phyloP scores from a whole-genome alignment of 1,140 invertebrate species.

The Anthonomus grandis region DNA sequence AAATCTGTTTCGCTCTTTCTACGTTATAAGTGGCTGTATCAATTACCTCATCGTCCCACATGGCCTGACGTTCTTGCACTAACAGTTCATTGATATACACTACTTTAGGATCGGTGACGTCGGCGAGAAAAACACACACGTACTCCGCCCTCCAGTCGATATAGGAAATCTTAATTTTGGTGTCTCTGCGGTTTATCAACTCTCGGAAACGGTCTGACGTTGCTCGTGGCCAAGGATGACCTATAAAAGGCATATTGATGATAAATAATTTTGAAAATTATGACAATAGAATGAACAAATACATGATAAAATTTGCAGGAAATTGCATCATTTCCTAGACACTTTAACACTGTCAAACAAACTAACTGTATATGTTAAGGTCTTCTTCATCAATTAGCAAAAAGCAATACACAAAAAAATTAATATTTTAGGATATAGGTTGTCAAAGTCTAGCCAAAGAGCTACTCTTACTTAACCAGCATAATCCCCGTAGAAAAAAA shows the following conservation, averaged over 20 bases:
- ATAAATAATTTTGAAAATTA: neutral
- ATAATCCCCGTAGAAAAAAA: no score
- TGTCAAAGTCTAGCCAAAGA: no score
- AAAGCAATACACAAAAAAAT: no score
- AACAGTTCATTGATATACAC: constrained; percentile 37
- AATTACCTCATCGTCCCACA: constrained; percentile 36
- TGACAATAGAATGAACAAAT: no score
- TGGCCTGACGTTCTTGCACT: constrained; percentile 31
- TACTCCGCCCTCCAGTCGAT: constrained; percentile 31
- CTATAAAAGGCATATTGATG: constrained; percentile 6
- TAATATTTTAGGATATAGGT: no score
- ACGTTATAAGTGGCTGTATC: neutral
- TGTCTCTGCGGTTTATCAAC: constrained; percentile 20
- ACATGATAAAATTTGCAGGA: no score
- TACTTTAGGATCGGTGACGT: constrained; percentile 28
- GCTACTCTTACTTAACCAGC: no score
- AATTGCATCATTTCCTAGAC: no score
- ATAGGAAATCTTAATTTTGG: constrained; percentile 31
- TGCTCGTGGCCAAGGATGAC: constrained; percentile 26
- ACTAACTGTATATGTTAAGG: no score
- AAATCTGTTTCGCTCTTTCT: constrained; percentile 4
- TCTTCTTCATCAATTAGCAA: no score
- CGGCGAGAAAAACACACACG: constrained; percentile 36
- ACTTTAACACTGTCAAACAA: no score
- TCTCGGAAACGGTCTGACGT: constrained; percentile 20